These are phyloP conservation scores for Polymixis lichenea DNA, from an alignment of 2,888 invertebrate genomes.

Conservation along the genomic window DNA sequence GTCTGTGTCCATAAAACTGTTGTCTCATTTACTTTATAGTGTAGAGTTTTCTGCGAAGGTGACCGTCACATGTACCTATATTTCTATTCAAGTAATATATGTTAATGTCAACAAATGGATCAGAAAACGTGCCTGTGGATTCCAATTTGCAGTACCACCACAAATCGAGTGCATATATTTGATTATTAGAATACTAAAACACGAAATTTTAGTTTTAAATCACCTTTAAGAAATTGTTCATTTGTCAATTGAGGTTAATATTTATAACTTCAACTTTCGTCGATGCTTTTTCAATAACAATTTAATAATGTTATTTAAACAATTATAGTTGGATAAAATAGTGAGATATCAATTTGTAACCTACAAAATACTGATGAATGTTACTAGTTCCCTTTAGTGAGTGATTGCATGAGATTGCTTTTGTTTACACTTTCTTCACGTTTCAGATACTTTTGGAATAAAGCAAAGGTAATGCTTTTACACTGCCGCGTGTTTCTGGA, in stretches of 20 bases:
- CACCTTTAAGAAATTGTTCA: too few relatives aligned
- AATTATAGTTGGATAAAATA: background rate
- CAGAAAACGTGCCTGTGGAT: background rate
- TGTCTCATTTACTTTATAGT: conserved; percentile 29
- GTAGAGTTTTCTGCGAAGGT: conserved; percentile 19
- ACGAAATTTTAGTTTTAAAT: background rate
- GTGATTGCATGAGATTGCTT: background rate
- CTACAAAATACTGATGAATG: background rate
- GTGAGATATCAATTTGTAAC: background rate
- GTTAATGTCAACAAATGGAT: background rate
- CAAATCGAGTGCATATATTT: background rate
- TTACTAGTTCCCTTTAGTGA: background rate
- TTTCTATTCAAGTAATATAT: background rate
- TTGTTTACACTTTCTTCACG: background rate
- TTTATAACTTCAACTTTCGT: background rate
- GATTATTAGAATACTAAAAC: too few relatives aligned
- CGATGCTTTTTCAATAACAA: too few relatives aligned
- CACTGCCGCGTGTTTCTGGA: background rate
- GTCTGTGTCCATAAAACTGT: conserved; percentile 33
- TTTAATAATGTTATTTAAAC: background rate
- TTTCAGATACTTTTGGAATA: background rate
- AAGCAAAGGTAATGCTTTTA: background rate
- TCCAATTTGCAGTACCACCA: background rate
- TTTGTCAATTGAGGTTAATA: background rate
- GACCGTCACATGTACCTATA: conserved; percentile 19